A percentile compares a stretch with the other conserved stretches of the same genome.
phyloP scores from a whole-genome alignment of 2,888 invertebrate species.

The Agrotis clavis region DNA sequence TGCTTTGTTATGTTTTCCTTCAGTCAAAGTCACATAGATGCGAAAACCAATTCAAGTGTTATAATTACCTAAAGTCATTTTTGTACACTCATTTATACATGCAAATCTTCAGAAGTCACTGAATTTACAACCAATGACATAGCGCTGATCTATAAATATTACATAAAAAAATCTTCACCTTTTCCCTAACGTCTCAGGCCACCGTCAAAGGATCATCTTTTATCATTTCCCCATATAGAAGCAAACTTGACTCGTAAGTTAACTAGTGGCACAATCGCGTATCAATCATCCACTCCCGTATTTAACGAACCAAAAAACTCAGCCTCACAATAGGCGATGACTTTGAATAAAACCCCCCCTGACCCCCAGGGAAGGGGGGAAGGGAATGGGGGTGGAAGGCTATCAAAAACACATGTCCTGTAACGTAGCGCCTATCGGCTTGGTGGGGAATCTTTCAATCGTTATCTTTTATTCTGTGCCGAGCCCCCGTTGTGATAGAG shows the following conservation, averaged over 20 bases:
- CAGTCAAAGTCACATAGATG: not conserved
- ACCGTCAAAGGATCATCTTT: constrained; percentile 47
- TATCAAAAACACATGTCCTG: constrained; percentile 80
- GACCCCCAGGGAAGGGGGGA: not conserved
- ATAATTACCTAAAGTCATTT: too few relatives aligned
- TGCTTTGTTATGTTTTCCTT: not conserved
- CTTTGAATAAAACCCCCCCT: constrained; percentile 61
- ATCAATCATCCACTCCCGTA: constrained; percentile 65
- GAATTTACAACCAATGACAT: too few relatives aligned
- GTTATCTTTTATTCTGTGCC: constrained; percentile 79
- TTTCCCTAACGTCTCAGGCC: constrained; percentile 12
- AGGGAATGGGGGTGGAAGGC: constrained; percentile 52
- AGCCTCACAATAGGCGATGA: constrained; percentile 63
- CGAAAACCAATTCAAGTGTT: not conserved
- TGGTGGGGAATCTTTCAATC: constrained; percentile 80
- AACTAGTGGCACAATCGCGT: constrained; percentile 60
- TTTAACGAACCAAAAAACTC: constrained; percentile 65
- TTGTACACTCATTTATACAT: not conserved
- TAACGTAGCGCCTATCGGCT: constrained; percentile 71
- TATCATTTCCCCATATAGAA: constrained; percentile 49
- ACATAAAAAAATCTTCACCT: not conserved
- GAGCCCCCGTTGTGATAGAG: constrained; percentile 62
- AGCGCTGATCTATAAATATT: too few relatives aligned
- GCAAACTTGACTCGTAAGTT: constrained; percentile 59
- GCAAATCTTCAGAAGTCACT: too few relatives aligned